phyloP scores from a whole-genome alignment of 2,888 invertebrate genomes.

The Harpalus rufipes region DNA sequence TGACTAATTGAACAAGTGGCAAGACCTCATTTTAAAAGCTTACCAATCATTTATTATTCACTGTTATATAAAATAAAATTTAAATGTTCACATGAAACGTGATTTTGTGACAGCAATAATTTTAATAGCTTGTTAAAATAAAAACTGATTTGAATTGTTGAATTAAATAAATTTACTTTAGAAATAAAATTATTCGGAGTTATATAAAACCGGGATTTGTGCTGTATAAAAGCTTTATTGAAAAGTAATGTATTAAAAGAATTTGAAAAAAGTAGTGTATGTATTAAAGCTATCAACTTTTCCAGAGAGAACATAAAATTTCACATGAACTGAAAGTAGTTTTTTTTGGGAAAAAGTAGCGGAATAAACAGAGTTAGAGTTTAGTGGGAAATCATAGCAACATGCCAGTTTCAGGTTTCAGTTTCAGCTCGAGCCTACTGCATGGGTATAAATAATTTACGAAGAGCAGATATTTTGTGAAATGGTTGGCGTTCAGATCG shows the following conservation, averaged over 20 bases:
- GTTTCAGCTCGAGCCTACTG: background rate
- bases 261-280: background rate
- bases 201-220: too few relatives aligned
- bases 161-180: too few relatives aligned
- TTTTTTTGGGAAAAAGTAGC: background rate
- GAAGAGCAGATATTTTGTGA: constrained; percentile 57
- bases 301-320: constrained; percentile 12
- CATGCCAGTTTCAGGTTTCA: constrained; percentile 2
- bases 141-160: too few relatives aligned
- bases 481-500: constrained; percentile 26
- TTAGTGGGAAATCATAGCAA: constrained; percentile 20
- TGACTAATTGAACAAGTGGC: too few relatives aligned
- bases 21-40: too few relatives aligned
- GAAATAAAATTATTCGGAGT: too few relatives aligned
- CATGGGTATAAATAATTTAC: constrained; percentile 58
- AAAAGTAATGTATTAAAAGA: background rate
- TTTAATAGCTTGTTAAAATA: too few relatives aligned
- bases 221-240: background rate
- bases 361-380: constrained; percentile 33
- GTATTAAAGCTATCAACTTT: background rate
- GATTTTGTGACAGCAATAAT: too few relatives aligned
- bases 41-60: too few relatives aligned
- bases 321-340: constrained; percentile 21
- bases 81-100: too few relatives aligned
- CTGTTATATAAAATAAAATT: too few relatives aligned